phyloP scores from a whole-genome alignment of 2,797 vertebrate genomes.

The Pterois miles region DNA sequence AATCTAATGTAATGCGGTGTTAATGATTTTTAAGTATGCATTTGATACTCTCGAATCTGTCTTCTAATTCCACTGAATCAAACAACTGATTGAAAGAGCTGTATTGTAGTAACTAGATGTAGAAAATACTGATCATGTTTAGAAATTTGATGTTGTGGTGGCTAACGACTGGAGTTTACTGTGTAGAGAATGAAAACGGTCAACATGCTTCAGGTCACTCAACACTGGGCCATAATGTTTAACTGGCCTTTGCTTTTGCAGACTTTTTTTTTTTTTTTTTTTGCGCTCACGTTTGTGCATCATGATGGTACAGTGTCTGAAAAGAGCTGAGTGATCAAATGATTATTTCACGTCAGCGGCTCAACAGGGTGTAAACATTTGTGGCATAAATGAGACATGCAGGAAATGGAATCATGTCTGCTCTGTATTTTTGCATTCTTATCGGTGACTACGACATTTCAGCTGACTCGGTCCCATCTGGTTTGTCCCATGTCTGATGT shows the following conservation, averaged over 20 bases:
- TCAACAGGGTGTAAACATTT: conserved; percentile 30
- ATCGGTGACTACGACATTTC: conserved; percentile 37
- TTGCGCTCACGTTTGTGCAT: conserved; percentile 23
- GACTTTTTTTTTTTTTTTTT: conserved; percentile 53
- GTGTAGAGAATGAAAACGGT: conserved; percentile 39
- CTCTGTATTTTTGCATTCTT: conserved; percentile 32
- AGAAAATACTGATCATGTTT: conserved; percentile 72
- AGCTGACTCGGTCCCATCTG: conserved; percentile 36
- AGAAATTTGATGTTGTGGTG: conserved; percentile 58
- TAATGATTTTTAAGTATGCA: conserved; percentile 67
- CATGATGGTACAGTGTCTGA: conserved; percentile 17
- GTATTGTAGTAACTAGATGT: conserved; percentile 70
- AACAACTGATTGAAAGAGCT: conserved; percentile 68
- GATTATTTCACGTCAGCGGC: background rate
- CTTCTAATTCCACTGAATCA: conserved; percentile 74
- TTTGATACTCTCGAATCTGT: conserved; percentile 70
- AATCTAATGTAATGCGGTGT: conserved; percentile 66
- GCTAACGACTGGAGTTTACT: conserved; percentile 45
- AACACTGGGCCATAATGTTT: conserved; percentile 27
- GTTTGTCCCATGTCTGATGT: conserved; percentile 46
- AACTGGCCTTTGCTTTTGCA: conserved; percentile 52
- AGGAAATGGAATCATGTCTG: conserved; percentile 45
- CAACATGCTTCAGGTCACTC: conserved; percentile 32
- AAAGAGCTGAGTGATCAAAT: conserved; percentile 22
- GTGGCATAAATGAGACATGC: conserved; percentile 25